These are phyloP conservation scores for Tiphia femorata DNA, from an alignment of 2,888 invertebrate genomes.

Conservation along the genomic window DNA sequence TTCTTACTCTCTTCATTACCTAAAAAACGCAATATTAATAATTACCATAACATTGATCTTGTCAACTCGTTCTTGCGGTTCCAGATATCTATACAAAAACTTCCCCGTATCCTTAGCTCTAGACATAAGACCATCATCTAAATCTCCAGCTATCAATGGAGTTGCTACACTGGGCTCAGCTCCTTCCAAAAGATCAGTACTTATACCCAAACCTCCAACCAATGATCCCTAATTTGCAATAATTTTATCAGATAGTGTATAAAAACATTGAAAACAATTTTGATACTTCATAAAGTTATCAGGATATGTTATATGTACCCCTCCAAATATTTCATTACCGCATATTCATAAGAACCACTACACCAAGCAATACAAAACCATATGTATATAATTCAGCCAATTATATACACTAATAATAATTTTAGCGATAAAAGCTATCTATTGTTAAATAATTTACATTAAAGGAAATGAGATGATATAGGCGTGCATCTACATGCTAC, in stretches of 20 bases:
- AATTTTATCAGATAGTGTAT: conserved; percentile 42
- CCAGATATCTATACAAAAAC: conserved; percentile 81
- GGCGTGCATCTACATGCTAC: no score
- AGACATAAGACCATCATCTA: conserved; percentile 87
- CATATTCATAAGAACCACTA: no score
- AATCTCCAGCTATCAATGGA: conserved; percentile 67
- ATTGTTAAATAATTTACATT: no score
- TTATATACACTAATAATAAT: no score
- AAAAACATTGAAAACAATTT: not conserved
- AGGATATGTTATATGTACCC: no score
- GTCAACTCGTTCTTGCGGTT: conserved; percentile 77
- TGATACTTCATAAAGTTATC: not conserved
- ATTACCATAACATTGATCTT: conserved; percentile 90
- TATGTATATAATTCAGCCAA: no score
- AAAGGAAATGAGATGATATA: no score
- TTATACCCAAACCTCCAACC: conserved; percentile 66
- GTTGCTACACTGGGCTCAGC: conserved; percentile 64
- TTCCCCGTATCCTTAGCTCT: conserved; percentile 90
- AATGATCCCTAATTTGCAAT: conserved; percentile 63
- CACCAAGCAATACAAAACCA: no score
- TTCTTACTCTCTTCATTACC: not conserved
- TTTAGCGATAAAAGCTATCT: no score
- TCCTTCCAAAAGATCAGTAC: conserved; percentile 65
- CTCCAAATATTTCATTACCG: no score
- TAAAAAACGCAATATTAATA: no score